Evolutionary conservation across 2,888 invertebrate genomes (phyloP), one percentile per base, ranked within the genome.

Genomic region (Brachynemurus nebulosus): DNA sequence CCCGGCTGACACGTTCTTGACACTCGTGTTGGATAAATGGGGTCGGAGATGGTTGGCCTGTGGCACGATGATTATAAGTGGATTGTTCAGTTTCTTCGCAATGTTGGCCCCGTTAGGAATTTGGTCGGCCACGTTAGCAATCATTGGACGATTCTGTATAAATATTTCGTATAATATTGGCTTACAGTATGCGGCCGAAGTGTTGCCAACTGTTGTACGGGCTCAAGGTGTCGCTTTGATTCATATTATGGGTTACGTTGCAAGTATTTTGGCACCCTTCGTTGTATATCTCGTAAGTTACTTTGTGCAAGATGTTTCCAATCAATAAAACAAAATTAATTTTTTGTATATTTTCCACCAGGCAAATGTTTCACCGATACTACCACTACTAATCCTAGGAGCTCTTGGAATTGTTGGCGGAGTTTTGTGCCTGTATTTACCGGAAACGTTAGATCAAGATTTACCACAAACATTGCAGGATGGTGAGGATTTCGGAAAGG

Each of bases 141-240:
- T 91, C 48, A 67, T 82, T 47, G 89, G 89, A 3, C 68, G 90
- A 14, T 88, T 90, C 53, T 82, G 85, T 49, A 83, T 90, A 9
- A 90, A 89, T 60, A 86, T 89, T 41, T 84, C 89, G 0, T 90
- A 90, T 64, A 90, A 89, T 62, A 89, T 90, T 50, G 88, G 89
- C 0, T 71, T 90, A 1, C 90, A 90, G 53, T 91, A 89, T 62
- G 89, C 88, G 0, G 89, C 90, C 0, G 90, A 91, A 59, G 63
- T 91, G 11, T 60, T 90, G 8, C 90, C 90, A 0, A 91, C 90
- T 0, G 88, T 89, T 1, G 86, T 91, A 1, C 62, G 90, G 36
- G 89, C 86, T 0, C 88, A 89, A 59, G 89, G 88, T 0, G 85
- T 90, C 0, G 86, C 88, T 0, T 66, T 88, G 12, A 84, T 88